phyloP scores from a whole-genome alignment of 2,113 vertebrate species.

The Xenus cinereus region DNA sequence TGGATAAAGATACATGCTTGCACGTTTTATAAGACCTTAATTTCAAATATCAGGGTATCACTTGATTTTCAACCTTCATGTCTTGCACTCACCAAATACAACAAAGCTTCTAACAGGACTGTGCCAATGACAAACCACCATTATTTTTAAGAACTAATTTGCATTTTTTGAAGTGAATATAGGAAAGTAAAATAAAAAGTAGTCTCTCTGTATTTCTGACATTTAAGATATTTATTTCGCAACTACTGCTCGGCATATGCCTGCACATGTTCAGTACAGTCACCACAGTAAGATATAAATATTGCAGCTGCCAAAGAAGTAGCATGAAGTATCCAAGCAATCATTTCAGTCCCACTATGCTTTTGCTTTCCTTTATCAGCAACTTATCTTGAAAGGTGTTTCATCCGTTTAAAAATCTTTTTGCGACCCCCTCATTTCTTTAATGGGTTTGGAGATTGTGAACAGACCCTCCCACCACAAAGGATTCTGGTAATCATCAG shows the following conservation, averaged over 20 bases:
- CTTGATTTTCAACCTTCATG: not conserved
- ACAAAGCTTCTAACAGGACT: not conserved
- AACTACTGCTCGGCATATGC: not conserved
- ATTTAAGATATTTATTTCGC: not conserved
- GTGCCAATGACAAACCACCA: not conserved
- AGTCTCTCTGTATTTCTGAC: not conserved
- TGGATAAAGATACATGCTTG: not conserved
- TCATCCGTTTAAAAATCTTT: conserved; percentile 22
- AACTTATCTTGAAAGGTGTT: conserved; percentile 3
- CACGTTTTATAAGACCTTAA: not conserved
- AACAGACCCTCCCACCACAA: not conserved
- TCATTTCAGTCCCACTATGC: not conserved
- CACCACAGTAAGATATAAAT: not conserved
- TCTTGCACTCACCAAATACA: not conserved
- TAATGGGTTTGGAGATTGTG: not conserved
- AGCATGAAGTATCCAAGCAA: not conserved
- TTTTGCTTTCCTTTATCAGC: not conserved
- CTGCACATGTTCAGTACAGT: not conserved
- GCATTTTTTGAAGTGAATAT: not conserved
- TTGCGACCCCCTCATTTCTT: not conserved
- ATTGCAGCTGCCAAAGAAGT: not conserved
- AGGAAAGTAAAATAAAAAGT: not conserved
- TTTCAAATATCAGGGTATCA: not conserved
- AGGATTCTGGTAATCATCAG: not conserved
- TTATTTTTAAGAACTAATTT: not conserved